A percentile compares a stretch with the other conserved stretches of the same genome.
Conservation (phyloP, 2,113 vertebrate species). For the Hydropotes inermis region DNA sequence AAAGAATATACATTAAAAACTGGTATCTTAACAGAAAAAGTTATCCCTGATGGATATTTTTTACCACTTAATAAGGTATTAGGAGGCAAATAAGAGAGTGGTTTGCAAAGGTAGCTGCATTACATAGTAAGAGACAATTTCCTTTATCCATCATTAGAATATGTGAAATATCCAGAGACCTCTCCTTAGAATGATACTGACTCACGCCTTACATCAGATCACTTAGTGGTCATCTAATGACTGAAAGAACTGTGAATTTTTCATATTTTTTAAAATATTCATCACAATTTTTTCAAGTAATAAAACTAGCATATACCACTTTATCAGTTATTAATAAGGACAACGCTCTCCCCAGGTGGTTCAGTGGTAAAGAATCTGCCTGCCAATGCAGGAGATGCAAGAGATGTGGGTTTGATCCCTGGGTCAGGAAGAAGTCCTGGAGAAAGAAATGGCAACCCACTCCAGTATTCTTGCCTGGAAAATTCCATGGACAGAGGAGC, state of each 20-base stretch:
- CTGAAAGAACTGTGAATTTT: neutral
- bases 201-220: neutral
- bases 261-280: neutral
- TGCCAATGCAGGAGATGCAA: neutral
- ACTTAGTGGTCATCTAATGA: neutral
- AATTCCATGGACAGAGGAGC: neutral
- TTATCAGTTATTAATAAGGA: neutral
- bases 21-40: neutral
- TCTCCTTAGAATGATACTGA: neutral
- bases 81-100: neutral
- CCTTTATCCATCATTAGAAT: neutral
- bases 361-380: neutral
- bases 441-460: neutral
- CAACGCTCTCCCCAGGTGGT: neutral
- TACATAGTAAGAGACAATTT: neutral
- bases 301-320: neutral
- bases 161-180: neutral
- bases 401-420: neutral
- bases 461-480: neutral
- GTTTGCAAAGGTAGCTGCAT: neutral
- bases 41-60: neutral
- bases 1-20: neutral
- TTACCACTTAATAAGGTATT: neutral
- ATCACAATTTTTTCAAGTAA: neutral
- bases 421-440: neutral